These are phyloP conservation scores for Uria aalge DNA, from an alignment of 2,113 vertebrate species.

Conservation along the genomic window DNA sequence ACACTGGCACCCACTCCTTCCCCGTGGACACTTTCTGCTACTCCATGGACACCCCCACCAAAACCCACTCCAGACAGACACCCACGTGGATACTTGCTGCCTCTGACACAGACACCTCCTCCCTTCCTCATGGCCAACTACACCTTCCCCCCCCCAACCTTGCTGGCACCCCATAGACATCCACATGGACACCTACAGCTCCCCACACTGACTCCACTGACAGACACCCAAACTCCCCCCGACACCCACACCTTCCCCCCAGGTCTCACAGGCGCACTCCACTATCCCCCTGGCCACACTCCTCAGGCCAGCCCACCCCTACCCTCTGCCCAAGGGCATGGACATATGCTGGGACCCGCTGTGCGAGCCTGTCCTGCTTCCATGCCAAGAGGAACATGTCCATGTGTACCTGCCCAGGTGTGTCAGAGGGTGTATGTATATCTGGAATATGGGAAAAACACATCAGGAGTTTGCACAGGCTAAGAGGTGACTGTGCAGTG, in stretches of 20 bases:
- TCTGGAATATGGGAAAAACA: fast-evolving
- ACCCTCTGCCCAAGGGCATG: fast-evolving
- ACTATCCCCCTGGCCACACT: fast-evolving
- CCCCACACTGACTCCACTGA: not conserved
- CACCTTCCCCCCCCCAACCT: not conserved
- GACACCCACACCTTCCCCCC: not conserved
- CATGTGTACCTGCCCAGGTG: not conserved
- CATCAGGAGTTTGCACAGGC: not conserved
- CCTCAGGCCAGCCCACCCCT: not conserved
- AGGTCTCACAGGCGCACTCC: not conserved
- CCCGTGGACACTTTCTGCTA: not conserved
- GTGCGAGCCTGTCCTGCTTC: fast-evolving
- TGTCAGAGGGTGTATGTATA: fast-evolving
- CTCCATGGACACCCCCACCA: not conserved
- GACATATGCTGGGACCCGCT: fast-evolving
- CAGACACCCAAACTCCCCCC: too few relatives aligned
- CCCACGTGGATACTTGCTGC: not conserved
- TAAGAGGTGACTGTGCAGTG: fast-evolving
- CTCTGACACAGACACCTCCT: not conserved
- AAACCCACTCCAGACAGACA: not conserved
- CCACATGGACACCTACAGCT: not conserved
- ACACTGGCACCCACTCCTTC: not conserved
- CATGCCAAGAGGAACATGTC: fast-evolving
- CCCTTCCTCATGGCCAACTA: not conserved
- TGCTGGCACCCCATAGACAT: not conserved